Evolutionary conservation across 2,797 vertebrate genomes (phyloP), one percentile per base, ranked within the genome.

Genomic region (Harpagifer antarcticus): DNA sequence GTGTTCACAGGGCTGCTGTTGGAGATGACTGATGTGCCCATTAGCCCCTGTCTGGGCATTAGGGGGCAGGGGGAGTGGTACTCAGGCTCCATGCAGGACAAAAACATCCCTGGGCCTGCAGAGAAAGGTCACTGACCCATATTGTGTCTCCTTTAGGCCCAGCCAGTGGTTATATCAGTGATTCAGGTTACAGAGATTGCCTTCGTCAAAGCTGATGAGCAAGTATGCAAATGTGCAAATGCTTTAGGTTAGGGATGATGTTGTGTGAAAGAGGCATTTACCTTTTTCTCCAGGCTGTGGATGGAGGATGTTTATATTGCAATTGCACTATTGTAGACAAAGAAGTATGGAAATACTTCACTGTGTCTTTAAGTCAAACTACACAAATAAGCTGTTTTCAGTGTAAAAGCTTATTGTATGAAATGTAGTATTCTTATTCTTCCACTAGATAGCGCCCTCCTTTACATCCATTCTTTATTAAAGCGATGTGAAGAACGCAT

Each of bases 1-100:
- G 88, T 93, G 89, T 91, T 92, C 87, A 75, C 77, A 87, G 79
- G 84, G 79, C 87, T 59, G 42, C 71, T 90, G 84, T 67, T 85
- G 88, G 82, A 86, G 76, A 90, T 93, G 92, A 95, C 86, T 92
- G 91, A 94, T 93, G 84, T 89, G 84, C 86, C 87, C 88, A 91
- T 93, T 94, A 92, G 88, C 83, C 81, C 79, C 74, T 73, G 63
- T 79, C 70, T 76, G 79, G 84, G 86, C 83, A 82, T 76, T 59
- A 43, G 82, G 82, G 76, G 85, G 83, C 64, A 63, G 84, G 8
- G 8, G 33, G 13, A 48, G 37, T 7, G 52, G 54, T 1, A 50
- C 68, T 70, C 56, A 7, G 70, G 80, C 84, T 86, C 82, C 55
- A 68, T 49, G 70, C 75, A 76, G 82, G 78, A 91, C 88, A 91